Percentiles rank a stretch among this genome's conserved stretches.
Evolutionary conservation across 2,888 invertebrate species (phyloP).

Genomic region (Leucozona laternaria): DNA sequence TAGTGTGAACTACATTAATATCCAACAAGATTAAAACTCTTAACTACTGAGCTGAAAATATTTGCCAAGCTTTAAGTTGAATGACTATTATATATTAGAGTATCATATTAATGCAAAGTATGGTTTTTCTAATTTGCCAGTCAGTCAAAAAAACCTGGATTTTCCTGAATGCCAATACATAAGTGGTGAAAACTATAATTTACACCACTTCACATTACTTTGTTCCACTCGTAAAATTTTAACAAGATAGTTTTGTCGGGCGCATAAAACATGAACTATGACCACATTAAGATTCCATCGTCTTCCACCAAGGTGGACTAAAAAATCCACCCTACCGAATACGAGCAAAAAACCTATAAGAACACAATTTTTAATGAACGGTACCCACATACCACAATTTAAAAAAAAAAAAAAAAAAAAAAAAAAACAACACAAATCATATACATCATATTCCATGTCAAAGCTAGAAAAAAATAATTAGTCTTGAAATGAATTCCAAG

Average conservation of each 20-base stretch:
- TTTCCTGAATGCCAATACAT: neutral
- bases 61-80: too few species aligned
- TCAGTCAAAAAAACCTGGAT: too few species aligned
- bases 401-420: constrained; percentile 39
- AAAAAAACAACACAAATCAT: neutral
- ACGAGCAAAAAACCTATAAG: constrained; percentile 31
- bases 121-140: too few species aligned
- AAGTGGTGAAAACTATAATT: constrained; percentile 38
- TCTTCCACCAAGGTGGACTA: neutral
- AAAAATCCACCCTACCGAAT: constrained; percentile 19
- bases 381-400: constrained; percentile 50
- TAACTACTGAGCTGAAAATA: too few species aligned
- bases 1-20: too few species aligned
- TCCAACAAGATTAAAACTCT: too few species aligned
- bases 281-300: constrained; percentile 47
- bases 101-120: too few species aligned
- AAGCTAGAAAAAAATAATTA: constrained; percentile 59
- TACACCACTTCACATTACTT: constrained; percentile 59
- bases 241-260: constrained; percentile 48
- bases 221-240: constrained; percentile 61
- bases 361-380: constrained; percentile 31
- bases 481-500: constrained; percentile 63
- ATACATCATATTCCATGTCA: neutral
- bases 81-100: too few species aligned
- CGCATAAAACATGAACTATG: constrained; percentile 64